These are phyloP conservation scores for Mareca penelope DNA, from an alignment of 2,797 vertebrate genomes.

Conservation along the genomic window DNA sequence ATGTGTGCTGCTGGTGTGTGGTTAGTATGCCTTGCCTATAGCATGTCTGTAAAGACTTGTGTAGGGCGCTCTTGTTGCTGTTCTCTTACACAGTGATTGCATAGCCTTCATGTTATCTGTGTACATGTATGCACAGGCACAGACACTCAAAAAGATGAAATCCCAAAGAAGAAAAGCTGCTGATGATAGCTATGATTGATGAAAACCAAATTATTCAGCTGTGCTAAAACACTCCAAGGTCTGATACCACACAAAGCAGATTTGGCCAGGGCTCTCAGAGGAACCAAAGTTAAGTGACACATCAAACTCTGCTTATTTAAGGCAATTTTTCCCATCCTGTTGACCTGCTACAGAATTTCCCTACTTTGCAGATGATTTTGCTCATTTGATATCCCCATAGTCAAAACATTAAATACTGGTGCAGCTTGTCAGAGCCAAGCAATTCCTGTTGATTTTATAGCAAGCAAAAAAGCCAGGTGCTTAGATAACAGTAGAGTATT, in stretches of 20 bases:
- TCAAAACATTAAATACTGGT: neutral
- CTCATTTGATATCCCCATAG: neutral
- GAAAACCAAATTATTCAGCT: neutral
- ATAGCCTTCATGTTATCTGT: fast-evolving
- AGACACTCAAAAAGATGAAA: neutral
- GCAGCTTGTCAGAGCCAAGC: fast-evolving
- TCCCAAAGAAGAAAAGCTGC: fast-evolving
- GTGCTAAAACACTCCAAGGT: neutral
- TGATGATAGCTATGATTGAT: neutral
- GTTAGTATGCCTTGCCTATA: neutral
- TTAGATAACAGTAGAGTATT: neutral
- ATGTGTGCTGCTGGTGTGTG: neutral
- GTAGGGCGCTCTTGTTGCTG: fast-evolving
- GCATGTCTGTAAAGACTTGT: fast-evolving
- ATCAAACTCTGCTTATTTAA: neutral
- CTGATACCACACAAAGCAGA: neutral
- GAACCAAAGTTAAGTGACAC: neutral
- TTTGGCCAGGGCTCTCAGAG: neutral
- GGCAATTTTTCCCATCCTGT: neutral
- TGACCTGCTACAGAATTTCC: neutral
- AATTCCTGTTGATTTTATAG: neutral
- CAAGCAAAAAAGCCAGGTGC: neutral
- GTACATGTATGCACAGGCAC: fast-evolving
- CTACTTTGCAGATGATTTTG: neutral
- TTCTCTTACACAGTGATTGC: neutral